Evolutionary conservation across 2,888 invertebrate genomes (phyloP).

Genomic region (Meiosimyza platycephala): DNA sequence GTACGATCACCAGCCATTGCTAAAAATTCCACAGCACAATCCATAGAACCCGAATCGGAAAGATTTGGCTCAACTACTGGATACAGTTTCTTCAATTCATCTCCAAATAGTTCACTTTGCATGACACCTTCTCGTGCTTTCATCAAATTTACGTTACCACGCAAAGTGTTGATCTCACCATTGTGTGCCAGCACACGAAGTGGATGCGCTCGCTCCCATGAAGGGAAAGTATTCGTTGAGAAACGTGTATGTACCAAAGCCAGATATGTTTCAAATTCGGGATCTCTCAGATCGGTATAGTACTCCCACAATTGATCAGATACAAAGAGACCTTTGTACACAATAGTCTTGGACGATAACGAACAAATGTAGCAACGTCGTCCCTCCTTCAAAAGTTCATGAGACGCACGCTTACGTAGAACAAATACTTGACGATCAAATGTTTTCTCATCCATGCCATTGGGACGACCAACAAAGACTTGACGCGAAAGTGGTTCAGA

Average conservation of each 20-base stretch:
- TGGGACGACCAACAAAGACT: slow-evolving; percentile 82
- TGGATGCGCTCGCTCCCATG: slow-evolving; percentile 99
- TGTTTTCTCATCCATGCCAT: slow-evolving; percentile 62
- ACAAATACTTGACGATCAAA: slow-evolving; percentile 82
- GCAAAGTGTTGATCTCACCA: slow-evolving; percentile 98
- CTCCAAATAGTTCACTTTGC: slow-evolving; percentile 83
- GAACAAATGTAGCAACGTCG: slow-evolving; percentile 97
- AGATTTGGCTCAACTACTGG: slow-evolving; percentile 98
- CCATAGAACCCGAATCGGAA: slow-evolving; percentile 97
- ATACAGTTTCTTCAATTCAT: slow-evolving; percentile 85
- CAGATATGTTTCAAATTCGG: slow-evolving; percentile 91
- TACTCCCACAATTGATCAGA: slow-evolving; percentile 90
- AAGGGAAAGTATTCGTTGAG: slow-evolving; percentile 99
- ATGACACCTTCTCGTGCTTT: slow-evolving; percentile 98
- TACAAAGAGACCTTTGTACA: slow-evolving; percentile 98
- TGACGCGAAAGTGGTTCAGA: slow-evolving; percentile 97
- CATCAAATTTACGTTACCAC: slow-evolving; percentile 99
- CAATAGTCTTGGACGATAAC: slow-evolving; percentile 87
- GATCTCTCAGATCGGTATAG: slow-evolving; percentile 77
- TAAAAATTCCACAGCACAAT: slow-evolving; percentile 97
- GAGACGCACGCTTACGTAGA: slow-evolving; percentile 92
- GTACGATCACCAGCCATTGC: slow-evolving; percentile 91
- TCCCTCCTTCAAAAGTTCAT: slow-evolving; percentile 85
- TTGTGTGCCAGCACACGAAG: slow-evolving; percentile 94
- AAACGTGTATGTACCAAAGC: slow-evolving; percentile 98